Evolutionary conservation across 1,140 invertebrate genomes (phyloP).

Genomic region (Coenobita brevimanus): DNA sequence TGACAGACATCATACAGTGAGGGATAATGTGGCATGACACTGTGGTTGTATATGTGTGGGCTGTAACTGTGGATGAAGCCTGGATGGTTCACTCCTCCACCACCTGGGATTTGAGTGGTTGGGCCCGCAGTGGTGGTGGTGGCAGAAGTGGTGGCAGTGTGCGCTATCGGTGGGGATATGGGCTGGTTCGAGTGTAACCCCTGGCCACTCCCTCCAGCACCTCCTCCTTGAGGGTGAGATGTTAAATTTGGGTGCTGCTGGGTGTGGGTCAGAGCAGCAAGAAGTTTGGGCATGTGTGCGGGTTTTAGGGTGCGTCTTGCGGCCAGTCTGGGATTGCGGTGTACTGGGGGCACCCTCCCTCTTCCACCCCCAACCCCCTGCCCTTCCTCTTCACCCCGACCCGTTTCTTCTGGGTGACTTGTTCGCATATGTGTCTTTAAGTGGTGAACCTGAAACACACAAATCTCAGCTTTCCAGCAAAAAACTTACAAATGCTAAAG

Average conservation of each 20-base stretch:
- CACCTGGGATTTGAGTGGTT: slow-evolving; percentile 40
- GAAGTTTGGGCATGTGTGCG: slow-evolving; percentile 32
- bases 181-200: slow-evolving; percentile 29
- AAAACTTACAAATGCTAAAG: neutral
- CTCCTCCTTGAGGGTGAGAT: slow-evolving; percentile 35
- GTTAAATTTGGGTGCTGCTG: slow-evolving; percentile 44
- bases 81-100: slow-evolving; percentile 46
- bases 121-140: slow-evolving; percentile 32
- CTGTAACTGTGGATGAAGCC: slow-evolving; percentile 56
- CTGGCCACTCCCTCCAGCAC: neutral
- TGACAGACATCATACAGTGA: slow-evolving; percentile 58
- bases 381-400: slow-evolving; percentile 10
- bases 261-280: slow-evolving; percentile 24
- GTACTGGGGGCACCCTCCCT: slow-evolving; percentile 13
- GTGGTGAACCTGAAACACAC: slow-evolving; percentile 2
- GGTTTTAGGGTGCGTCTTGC: slow-evolving; percentile 34
- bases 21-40: slow-evolving; percentile 60
- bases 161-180: slow-evolving; percentile 49
- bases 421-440: slow-evolving; percentile 58
- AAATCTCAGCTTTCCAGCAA: neutral
- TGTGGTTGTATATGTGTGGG: slow-evolving; percentile 54
- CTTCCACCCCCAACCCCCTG: slow-evolving; percentile 56
- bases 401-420: slow-evolving; percentile 44
- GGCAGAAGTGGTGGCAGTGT: slow-evolving; percentile 29
- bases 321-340: slow-evolving; percentile 34